Conservation (phyloP, 1,140 invertebrate species). For the Contarinia nasturtii region DNA sequence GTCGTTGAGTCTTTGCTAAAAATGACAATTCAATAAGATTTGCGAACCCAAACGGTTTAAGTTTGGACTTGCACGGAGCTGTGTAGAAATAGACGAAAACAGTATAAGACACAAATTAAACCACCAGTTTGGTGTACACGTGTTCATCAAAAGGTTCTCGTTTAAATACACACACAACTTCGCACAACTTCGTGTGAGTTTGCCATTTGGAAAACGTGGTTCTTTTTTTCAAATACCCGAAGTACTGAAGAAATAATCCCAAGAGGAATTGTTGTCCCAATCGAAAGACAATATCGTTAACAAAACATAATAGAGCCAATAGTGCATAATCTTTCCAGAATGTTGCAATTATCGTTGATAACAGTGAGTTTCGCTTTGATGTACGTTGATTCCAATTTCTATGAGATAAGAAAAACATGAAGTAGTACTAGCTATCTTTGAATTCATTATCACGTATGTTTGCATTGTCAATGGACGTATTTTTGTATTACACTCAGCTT, state of each 20-base stretch:
- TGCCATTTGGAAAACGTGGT: no score
- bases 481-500: no score
- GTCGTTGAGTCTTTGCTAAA: slow-evolving; percentile 8
- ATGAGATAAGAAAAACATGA: not conserved
- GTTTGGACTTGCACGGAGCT: no score
- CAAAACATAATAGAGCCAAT: not conserved
- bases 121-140: no score
- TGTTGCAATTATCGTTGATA: not conserved
- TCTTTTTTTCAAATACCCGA: slow-evolving; percentile 5
- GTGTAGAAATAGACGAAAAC: no score
- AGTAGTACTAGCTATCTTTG: no score
- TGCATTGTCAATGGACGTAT: no score
- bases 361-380: slow-evolving; percentile 1
- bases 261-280: slow-evolving; percentile 1
- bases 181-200: no score
- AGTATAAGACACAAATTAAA: no score
- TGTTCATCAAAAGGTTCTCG: no score
- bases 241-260: slow-evolving; percentile 1
- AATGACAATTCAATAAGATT: not conserved
- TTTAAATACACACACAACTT: no score
- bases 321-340: slow-evolving; percentile 3
- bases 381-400: slow-evolving; percentile 1
- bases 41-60: not conserved
- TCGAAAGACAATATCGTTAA: slow-evolving; percentile 2
- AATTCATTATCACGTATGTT: no score